A percentile compares a stretch with the other conserved stretches of the same genome.
These are phyloP conservation scores for Telenomus remus DNA, from an alignment of 1,140 invertebrate genomes.

Conservation along the genomic window DNA sequence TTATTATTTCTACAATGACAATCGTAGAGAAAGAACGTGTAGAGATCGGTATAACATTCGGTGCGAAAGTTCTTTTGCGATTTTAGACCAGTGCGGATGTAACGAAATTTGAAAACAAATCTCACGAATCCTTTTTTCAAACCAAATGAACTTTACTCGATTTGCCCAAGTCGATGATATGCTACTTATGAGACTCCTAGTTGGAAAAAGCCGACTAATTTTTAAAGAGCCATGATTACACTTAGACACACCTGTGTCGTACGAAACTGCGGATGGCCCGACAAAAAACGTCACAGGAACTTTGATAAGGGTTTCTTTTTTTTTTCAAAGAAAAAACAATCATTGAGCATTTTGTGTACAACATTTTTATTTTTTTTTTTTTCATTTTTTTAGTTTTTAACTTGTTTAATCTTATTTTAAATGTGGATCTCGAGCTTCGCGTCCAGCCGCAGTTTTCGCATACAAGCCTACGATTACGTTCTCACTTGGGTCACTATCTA, in stretches of 20 bases:
- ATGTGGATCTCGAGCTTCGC: conserved; percentile 10
- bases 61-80: conserved; percentile 19
- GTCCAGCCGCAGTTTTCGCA: conserved; percentile 39
- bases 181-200: conserved; percentile 12
- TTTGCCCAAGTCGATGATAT: conserved; percentile 10
- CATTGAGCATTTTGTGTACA: conserved; percentile 20
- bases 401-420: conserved; percentile 4
- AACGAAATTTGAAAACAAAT: no score
- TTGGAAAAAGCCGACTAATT: conserved; percentile 26
- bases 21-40: conserved; percentile 56
- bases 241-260: conserved; percentile 29
- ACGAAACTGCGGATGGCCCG: conserved; percentile 40
- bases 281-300: conserved; percentile 25
- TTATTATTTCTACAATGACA: conserved; percentile 51
- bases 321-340: conserved; percentile 15
- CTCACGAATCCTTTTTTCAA: no score
- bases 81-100: conserved; percentile 2
- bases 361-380: not conserved
- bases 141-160: no score
- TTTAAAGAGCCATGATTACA: conserved; percentile 22
- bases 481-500: conserved; percentile 15
- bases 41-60: conserved; percentile 52
- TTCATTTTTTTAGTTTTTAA: conserved; percentile 1
- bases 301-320: conserved; percentile 12
- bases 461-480: conserved; percentile 33